Percentiles rank a stretch among this genome's conserved stretches.
These are phyloP conservation scores for Heliconius hermathena DNA, from an alignment of 1,140 invertebrate genomes.

Conservation along the genomic window DNA sequence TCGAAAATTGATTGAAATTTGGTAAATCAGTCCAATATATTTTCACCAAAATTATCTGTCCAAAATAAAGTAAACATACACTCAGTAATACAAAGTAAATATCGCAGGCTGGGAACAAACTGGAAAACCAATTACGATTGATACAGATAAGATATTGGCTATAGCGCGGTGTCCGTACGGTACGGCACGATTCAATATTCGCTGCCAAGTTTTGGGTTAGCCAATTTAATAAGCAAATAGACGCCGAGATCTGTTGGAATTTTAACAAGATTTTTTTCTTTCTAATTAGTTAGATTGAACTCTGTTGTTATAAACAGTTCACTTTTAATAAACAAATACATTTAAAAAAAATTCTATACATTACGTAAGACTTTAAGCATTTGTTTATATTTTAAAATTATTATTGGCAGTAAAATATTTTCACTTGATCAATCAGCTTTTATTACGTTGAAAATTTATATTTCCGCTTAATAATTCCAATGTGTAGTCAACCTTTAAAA, in stretches of 20 bases:
- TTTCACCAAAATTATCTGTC: neutral
- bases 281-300: neutral
- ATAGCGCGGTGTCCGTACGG: constrained; percentile 26
- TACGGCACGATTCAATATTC: constrained; percentile 13
- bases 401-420: neutral
- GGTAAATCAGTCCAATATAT: neutral
- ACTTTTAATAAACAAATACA: too few species aligned
- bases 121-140: constrained; percentile 39
- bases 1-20: too few species aligned
- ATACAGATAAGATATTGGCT: constrained; percentile 40
- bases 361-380: too few species aligned
- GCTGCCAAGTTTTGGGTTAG: constrained; percentile 30
- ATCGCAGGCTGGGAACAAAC: constrained; percentile 25
- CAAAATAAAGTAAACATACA: neutral
- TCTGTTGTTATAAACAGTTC: too few species aligned
- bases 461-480: neutral
- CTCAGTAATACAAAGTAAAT: constrained; percentile 14
- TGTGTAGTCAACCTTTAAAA: neutral
- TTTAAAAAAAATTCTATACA: too few species aligned
- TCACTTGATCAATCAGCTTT: neutral
- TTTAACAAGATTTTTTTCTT: neutral
- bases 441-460: neutral
- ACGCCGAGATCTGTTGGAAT: neutral
- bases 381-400: neutral
- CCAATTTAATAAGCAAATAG: constrained; percentile 31